Evolutionary conservation across 2,888 invertebrate species (phyloP).

Genomic region (Emesis furor): DNA sequence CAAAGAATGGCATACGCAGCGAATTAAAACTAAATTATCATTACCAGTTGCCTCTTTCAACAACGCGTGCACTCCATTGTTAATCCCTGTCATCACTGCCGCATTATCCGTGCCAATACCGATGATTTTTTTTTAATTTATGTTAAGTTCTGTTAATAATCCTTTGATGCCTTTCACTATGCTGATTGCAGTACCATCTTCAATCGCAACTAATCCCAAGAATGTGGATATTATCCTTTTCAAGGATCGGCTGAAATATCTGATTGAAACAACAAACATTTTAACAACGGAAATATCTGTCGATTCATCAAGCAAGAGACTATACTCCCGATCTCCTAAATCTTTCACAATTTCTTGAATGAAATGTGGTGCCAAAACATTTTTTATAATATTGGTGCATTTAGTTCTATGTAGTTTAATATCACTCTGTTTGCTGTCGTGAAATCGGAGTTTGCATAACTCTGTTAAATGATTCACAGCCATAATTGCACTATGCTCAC

Average conservation of each 20-base stretch:
- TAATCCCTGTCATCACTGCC: constrained; percentile 76
- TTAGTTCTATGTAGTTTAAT: no score
- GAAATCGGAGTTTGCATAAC: constrained; percentile 51
- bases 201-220: no score
- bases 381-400: background rate
- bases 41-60: constrained; percentile 71
- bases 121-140: constrained; percentile 67
- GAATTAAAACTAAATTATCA: constrained; percentile 71
- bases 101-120: constrained; percentile 79
- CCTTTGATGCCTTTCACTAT: constrained; percentile 44
- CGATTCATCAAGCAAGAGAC: no score
- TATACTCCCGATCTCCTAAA: no score
- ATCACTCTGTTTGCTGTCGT: constrained; percentile 36
- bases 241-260: no score
- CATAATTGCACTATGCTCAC: constrained; percentile 50
- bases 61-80: constrained; percentile 75
- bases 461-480: constrained; percentile 57
- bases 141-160: constrained; percentile 50
- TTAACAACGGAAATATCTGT: no score
- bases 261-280: no score
- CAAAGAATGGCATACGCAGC: constrained; percentile 74
- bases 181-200: no score
- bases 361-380: no score
- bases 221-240: no score
- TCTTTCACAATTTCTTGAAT: no score